A percentile compares a stretch with the other conserved stretches of the same genome.
Evolutionary conservation across 2,797 vertebrate genomes (phyloP).

Genomic region (Sebastes hubbsi): DNA sequence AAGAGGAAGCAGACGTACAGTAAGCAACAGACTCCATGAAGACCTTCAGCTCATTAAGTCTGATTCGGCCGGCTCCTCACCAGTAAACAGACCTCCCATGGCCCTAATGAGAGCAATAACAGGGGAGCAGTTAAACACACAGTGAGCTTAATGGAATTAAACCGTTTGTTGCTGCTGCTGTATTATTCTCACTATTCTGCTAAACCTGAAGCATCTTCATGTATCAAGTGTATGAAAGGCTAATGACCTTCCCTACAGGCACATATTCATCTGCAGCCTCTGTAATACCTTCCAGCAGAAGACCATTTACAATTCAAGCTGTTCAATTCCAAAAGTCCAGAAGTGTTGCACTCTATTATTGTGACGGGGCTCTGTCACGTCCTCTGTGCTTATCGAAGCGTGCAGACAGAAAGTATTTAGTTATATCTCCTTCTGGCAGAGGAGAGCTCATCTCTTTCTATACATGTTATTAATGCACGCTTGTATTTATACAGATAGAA

Average conservation of each 20-base stretch:
- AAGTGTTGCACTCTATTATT: slow-evolving; percentile 29
- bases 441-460: neutral
- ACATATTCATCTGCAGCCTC: neutral
- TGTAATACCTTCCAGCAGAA: neutral
- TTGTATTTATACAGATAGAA: neutral
- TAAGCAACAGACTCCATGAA: neutral
- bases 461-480: neutral
- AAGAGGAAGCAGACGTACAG: neutral
- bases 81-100: neutral
- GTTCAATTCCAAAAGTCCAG: slow-evolving; percentile 19
- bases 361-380: slow-evolving; percentile 9
- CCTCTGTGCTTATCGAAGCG: slow-evolving; percentile 30
- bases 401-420: slow-evolving; percentile 27
- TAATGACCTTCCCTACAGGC: neutral
- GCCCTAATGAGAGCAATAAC: neutral
- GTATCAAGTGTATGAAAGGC: neutral
- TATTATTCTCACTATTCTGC: neutral
- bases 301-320: slow-evolving; percentile 12
- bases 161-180: neutral
- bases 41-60: neutral
- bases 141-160: neutral
- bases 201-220: neutral
- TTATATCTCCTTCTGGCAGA: slow-evolving; percentile 34
- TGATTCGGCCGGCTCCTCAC: neutral
- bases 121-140: neutral